Evolutionary conservation across 2,113 vertebrate species (phyloP), one percentile per base, ranked within the genome.

Genomic region (Coptodon rendalli): DNA sequence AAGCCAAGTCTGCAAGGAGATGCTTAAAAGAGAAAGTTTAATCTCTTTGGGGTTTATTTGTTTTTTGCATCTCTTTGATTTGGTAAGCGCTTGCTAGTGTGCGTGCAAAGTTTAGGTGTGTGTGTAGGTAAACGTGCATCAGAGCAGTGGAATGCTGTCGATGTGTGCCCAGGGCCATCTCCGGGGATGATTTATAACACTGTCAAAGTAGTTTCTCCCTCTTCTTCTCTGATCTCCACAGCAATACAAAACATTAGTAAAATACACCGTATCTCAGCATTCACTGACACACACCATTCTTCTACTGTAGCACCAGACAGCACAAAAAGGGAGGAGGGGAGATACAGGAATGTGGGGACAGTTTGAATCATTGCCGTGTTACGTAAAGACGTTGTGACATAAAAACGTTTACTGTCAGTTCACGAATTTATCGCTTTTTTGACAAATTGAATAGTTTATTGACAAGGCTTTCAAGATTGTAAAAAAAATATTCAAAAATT

Each of bases 61-160:
- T 40, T 10, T n/a, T 40, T 52, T 80, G 16, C 8, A 52, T 40
- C 2, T 63, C 38, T 80, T 7, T 63, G 2, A 86, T 59, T 84
- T 84, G 31, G 6, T 36, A 9, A 38, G 6, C 50, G 5, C 6
- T 8, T 66, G 50, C 36, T 27, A 83, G 16, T 83, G 53, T 87
- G 78, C 3, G 24, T 90, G 56, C 12, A 36, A 78, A 19, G 54
- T 76, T 48, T 76, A 48, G 24, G 71, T 76, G 71, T 50, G 19
- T 40, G 82, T 29, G 34, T 22, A 14, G 22, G 24, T 56, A 14
- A 36, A n/a, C 29, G 52, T 85, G 85, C 87, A 81, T 93, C 71
- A 89, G 84, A 83, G 40, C 87, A 86, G 82, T 87, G 92, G 94
- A 96, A 96, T 96, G 90, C 86, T 91, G 87, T 90, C 91, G 54